Percentiles rank a stretch among this genome's conserved stretches.
phyloP scores from a whole-genome alignment of 2,113 vertebrate genomes.

The Okapia johnstoni region DNA sequence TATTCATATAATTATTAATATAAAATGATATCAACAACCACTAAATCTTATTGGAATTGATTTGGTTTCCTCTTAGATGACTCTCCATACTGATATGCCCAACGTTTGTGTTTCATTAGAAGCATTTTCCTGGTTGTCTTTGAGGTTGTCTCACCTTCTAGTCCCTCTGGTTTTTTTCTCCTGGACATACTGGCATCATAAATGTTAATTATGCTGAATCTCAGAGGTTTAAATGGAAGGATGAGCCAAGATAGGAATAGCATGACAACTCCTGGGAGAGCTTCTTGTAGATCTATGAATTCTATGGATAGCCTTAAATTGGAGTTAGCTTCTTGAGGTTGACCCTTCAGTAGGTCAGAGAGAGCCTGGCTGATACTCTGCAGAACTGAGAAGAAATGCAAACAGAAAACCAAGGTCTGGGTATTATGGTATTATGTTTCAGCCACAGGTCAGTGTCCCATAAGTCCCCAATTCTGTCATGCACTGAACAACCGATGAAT shows the following conservation, averaged over 20 bases:
- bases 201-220: conserved; percentile 23
- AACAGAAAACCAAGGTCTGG: neutral
- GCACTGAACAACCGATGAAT: neutral
- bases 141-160: neutral
- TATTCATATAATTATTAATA: neutral
- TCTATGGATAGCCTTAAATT: neutral
- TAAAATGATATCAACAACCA: neutral
- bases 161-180: conserved; percentile 18
- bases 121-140: neutral
- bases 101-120: neutral
- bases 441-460: neutral
- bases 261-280: neutral
- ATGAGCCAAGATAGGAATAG: neutral
- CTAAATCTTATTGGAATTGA: neutral
- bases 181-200: neutral
- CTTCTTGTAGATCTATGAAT: neutral
- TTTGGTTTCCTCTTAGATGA: neutral
- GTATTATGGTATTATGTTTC: neutral
- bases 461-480: neutral
- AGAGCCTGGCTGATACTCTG: neutral
- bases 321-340: neutral
- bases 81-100: neutral
- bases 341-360: neutral
- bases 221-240: neutral
- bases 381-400: neutral